These are phyloP conservation scores for Romanogobio albipinnatus DNA, from an alignment of 2,113 vertebrate species.

Conservation along the genomic window DNA sequence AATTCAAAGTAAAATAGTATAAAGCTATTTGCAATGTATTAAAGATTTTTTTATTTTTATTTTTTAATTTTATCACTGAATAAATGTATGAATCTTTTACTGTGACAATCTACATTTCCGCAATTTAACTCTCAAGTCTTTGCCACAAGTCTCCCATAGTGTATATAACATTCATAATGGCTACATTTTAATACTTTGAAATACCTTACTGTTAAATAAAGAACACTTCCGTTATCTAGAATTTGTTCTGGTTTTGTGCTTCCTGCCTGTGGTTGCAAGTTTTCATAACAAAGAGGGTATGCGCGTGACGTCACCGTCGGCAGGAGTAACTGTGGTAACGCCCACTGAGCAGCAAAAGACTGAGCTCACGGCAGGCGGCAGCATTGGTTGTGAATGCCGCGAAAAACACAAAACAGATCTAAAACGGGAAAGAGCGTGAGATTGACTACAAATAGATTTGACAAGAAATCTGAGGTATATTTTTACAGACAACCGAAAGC, in stretches of 20 bases:
- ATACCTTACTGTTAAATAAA: no score
- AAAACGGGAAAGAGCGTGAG: no score
- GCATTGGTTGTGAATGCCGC: no score
- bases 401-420: no score
- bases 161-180: no score
- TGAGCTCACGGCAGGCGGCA: no score
- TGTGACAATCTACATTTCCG: not conserved
- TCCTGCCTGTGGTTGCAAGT: not conserved
- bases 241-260: not conserved
- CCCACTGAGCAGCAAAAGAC: no score
- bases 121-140: not conserved
- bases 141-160: not conserved
- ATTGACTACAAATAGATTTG: no score
- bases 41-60: not conserved
- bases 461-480: no score
- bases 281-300: not conserved
- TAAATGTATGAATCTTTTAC: not conserved
- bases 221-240: not conserved
- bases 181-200: not conserved
- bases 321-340: no score
- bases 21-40: not conserved
- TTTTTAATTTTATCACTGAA: not conserved
- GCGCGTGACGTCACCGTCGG: no score
- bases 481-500: no score
- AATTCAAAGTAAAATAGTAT: not conserved